Conservation (phyloP, 2,888 invertebrate species). For the Arrhopalites spinosus region DNA sequence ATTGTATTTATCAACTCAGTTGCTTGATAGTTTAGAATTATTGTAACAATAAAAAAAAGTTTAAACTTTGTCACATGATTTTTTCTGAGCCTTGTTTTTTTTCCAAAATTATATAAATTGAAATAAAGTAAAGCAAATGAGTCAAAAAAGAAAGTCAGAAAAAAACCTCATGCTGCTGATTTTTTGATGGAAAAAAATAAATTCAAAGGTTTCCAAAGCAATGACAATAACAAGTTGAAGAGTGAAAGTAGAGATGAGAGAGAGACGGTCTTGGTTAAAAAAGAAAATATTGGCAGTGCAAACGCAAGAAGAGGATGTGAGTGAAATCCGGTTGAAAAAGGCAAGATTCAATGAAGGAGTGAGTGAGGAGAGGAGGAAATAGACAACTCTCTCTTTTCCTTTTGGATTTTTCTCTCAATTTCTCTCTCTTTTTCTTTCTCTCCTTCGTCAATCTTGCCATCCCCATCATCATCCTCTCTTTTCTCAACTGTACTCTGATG, state of each 20-base stretch:
- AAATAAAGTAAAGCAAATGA: too few relatives aligned
- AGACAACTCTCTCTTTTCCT: background rate
- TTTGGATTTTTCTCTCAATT: background rate
- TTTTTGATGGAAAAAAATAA: too few relatives aligned
- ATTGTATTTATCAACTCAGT: too few relatives aligned
- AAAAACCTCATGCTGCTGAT: too few relatives aligned
- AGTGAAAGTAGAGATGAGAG: background rate
- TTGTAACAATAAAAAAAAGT: too few relatives aligned
- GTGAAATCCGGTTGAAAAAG: constrained; percentile 14
- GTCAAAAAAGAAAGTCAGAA: too few relatives aligned
- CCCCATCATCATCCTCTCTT: constrained; percentile 1
- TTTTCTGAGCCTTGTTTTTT: too few relatives aligned
- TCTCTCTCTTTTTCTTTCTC: background rate
- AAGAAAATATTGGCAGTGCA: background rate
- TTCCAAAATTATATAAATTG: too few relatives aligned
- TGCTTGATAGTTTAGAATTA: too few relatives aligned
- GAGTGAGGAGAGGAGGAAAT: constrained; percentile 26
- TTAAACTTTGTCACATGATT: too few relatives aligned
- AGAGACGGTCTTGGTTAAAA: background rate
- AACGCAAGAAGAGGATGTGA: constrained; percentile 8
- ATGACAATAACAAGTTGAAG: background rate
- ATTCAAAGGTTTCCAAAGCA: too few relatives aligned
- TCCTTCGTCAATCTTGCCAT: background rate
- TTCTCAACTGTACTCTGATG: constrained; percentile 3
- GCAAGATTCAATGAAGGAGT: constrained; percentile 8